A percentile compares a stretch with the other conserved stretches of the same genome.
These are phyloP conservation scores for Edolisoma coerulescens DNA, from an alignment of 2,113 vertebrate genomes.

Conservation along the genomic window DNA sequence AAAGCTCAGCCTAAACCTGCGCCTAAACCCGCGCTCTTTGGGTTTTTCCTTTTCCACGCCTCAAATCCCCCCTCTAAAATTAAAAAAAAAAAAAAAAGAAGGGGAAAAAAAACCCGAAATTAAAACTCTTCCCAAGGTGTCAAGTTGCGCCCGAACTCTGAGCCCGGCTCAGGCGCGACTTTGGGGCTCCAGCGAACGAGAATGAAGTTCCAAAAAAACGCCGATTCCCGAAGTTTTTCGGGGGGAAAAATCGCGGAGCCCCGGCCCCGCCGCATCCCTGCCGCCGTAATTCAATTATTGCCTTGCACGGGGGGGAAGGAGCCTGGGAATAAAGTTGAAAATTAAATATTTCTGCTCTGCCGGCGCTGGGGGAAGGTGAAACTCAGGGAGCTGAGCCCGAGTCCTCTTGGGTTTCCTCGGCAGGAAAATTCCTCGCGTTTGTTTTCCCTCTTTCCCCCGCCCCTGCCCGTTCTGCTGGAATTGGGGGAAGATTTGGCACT, in stretches of 20 bases:
- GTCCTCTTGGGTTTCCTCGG: neutral
- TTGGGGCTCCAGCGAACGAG: neutral
- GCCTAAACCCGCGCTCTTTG: neutral
- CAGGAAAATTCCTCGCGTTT: neutral
- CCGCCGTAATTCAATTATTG: constrained; percentile 13
- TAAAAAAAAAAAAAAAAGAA: neutral
- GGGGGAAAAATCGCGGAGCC: neutral
- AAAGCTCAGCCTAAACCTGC: neutral
- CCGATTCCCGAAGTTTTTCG: neutral
- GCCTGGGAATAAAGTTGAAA: constrained; percentile 46
- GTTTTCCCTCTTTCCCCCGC: neutral
- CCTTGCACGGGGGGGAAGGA: neutral
- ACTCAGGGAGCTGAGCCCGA: neutral
- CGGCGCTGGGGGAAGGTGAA: neutral
- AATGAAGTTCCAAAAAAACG: neutral
- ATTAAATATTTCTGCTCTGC: constrained; percentile 22
- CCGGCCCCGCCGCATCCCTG: neutral
- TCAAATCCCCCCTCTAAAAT: neutral
- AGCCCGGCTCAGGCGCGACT: neutral
- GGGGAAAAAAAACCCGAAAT: rapidly evolving
- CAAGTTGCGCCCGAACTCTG: neutral
- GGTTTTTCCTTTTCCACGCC: neutral
- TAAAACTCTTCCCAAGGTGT: neutral
- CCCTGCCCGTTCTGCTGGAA: neutral
- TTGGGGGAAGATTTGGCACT: neutral